phyloP scores from a whole-genome alignment of 2,888 invertebrate genomes.

The Iselma pallidipennis region DNA sequence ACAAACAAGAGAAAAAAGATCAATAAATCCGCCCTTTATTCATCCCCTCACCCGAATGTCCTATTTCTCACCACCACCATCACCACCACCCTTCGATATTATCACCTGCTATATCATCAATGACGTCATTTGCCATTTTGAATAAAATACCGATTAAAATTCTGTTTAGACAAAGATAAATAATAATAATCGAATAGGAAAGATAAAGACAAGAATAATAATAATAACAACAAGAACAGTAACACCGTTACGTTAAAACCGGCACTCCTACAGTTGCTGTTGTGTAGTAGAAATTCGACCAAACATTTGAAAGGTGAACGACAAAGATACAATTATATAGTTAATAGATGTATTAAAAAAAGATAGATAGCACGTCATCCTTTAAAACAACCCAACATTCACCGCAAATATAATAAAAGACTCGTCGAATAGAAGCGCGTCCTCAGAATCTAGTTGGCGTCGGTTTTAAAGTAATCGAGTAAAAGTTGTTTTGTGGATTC shows the following conservation, averaged over 20 bases:
- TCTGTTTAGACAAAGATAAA: background rate
- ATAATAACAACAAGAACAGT: too few species aligned
- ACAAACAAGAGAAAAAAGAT: background rate
- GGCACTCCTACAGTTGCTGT: too few species aligned
- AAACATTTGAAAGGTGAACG: background rate
- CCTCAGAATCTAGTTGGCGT: constrained; percentile 2
- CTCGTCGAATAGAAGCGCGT: background rate
- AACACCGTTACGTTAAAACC: background rate
- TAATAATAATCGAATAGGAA: too few species aligned
- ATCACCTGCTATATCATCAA: too few species aligned
- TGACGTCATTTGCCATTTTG: background rate
- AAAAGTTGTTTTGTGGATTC: too few species aligned
- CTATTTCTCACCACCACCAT: background rate
- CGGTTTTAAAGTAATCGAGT: background rate
- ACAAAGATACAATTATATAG: background rate
- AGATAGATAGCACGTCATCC: background rate
- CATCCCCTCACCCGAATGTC: background rate
- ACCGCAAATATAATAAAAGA: background rate
- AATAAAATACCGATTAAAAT: background rate
- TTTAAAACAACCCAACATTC: background rate
- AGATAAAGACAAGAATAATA: too few species aligned
- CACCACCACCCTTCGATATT: background rate
- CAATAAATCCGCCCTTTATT: background rate
- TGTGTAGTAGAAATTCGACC: background rate
- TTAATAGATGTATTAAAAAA: background rate